phyloP scores from a whole-genome alignment of 2,888 invertebrate genomes.

The Homarus gammarus region DNA sequence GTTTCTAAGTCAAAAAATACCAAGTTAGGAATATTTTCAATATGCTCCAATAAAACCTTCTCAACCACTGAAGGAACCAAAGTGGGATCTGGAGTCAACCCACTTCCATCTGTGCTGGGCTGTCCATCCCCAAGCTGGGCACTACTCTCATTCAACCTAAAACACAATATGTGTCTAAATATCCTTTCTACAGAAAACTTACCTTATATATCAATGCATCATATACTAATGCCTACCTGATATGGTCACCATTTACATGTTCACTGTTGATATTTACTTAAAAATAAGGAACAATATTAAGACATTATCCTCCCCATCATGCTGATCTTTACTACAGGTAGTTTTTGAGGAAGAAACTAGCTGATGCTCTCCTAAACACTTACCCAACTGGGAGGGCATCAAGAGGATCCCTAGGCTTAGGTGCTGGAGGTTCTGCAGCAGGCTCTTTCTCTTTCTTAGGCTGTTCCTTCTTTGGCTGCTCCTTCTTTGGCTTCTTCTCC shows the following conservation, averaged over 20 bases:
- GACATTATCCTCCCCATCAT: too few species aligned
- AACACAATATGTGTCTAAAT: background rate
- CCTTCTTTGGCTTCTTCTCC: conserved; percentile 70
- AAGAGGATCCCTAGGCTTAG: conserved; percentile 94
- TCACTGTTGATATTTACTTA: too few species aligned
- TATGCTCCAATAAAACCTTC: conserved; percentile 28
- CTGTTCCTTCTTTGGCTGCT: conserved; percentile 78
- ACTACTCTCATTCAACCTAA: conserved; percentile 29
- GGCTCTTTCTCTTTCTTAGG: conserved; percentile 81
- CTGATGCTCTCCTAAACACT: conserved; percentile 68
- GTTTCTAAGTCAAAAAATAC: conserved; percentile 44
- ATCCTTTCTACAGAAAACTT: background rate
- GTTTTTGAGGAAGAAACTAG: too few species aligned
- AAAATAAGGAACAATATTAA: too few species aligned
- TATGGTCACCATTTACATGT: background rate
- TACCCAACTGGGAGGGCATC: conserved; percentile 92
- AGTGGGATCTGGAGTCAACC: conserved; percentile 5
- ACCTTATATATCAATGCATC: background rate
- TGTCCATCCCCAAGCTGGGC: conserved; percentile 35
- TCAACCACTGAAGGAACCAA: conserved; percentile 11
- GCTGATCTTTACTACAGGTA: too few species aligned
- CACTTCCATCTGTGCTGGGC: conserved; percentile 25
- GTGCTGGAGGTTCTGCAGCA: conserved; percentile 81
- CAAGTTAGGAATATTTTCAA: conserved; percentile 15
- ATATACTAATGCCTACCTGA: background rate